Evolutionary conservation across 2,797 vertebrate species (phyloP).

Genomic region (Urophycis tenuis): DNA sequence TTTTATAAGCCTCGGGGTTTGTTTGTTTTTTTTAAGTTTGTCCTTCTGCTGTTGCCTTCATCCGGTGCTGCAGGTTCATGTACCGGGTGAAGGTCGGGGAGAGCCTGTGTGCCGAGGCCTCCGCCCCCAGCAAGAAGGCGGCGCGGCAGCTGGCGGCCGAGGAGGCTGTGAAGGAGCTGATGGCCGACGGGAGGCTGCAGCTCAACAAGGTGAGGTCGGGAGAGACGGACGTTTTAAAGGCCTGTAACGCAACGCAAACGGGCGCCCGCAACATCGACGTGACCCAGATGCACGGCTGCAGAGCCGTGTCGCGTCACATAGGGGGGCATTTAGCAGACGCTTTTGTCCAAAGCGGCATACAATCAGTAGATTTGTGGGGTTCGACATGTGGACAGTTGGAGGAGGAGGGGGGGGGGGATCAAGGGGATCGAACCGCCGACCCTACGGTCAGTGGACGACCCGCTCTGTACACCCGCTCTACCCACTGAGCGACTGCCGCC

Average conservation of each 20-base stretch:
- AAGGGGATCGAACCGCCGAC: too few species aligned
- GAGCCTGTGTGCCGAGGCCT: constrained; percentile 78
- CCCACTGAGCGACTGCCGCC: too few species aligned
- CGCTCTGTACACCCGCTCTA: too few species aligned
- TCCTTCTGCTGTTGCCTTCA: constrained; percentile 9
- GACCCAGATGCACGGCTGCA: too few species aligned
- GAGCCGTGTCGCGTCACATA: too few species aligned
- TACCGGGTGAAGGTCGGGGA: constrained; percentile 88
- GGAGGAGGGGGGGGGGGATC: too few species aligned
- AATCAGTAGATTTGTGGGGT: too few species aligned
- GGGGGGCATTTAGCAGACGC: too few species aligned
- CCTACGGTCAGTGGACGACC: too few species aligned
- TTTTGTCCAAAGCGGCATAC: too few species aligned
- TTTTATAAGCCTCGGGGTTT: constrained; percentile 6
- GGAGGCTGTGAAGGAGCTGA: constrained; percentile 85
- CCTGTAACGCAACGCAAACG: background rate
- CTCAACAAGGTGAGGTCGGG: constrained; percentile 70
- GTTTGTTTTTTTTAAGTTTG: background rate
- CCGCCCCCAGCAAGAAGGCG: constrained; percentile 92
- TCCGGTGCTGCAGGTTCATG: constrained; percentile 76
- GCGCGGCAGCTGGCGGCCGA: constrained; percentile 93
- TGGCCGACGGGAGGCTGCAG: constrained; percentile 73
- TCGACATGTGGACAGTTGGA: too few species aligned
- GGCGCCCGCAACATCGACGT: too few species aligned
- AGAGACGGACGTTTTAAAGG: background rate